These are phyloP conservation scores for Megathymus violae DNA, from an alignment of 1,140 invertebrate genomes.

Conservation along the genomic window DNA sequence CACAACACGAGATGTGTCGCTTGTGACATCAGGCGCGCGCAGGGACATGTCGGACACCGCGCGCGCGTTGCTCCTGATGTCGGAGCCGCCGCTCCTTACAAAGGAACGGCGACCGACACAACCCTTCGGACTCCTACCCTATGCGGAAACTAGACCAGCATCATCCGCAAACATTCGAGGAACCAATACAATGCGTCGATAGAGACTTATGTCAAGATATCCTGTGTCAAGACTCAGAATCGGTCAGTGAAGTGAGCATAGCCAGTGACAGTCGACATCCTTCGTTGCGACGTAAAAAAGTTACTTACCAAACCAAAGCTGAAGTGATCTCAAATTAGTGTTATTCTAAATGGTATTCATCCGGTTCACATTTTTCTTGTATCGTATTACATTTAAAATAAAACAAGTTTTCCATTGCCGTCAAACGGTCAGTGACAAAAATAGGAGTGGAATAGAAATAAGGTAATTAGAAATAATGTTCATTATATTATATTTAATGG, in stretches of 20 bases:
- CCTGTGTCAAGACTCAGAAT: conserved; percentile 68
- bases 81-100: conserved; percentile 59
- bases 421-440: too few relatives aligned
- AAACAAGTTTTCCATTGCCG: too few relatives aligned
- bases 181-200: conserved; percentile 65
- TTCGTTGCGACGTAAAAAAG: conserved; percentile 67
- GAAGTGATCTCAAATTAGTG: conserved; percentile 68
- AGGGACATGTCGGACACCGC: conserved; percentile 59
- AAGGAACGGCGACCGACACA: conserved; percentile 52
- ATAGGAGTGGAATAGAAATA: too few relatives aligned
- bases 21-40: conserved; percentile 81
- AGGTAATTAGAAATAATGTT: too few relatives aligned
- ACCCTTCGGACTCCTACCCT: conserved; percentile 53
- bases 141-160: conserved; percentile 59
- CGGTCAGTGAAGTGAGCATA: conserved; percentile 72
- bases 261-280: conserved; percentile 72
- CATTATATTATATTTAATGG: too few relatives aligned
- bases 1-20: conserved; percentile 80
- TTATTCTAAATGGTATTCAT: conserved; percentile 20
- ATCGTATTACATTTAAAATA: background rate
- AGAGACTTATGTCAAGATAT: conserved; percentile 57
- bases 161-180: conserved; percentile 49
- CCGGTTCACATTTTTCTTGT: background rate
- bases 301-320: conserved; percentile 76
- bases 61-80: conserved; percentile 71